Evolutionary conservation across 2,888 invertebrate genomes (phyloP).

Genomic region (Epistrophella euchroma): DNA sequence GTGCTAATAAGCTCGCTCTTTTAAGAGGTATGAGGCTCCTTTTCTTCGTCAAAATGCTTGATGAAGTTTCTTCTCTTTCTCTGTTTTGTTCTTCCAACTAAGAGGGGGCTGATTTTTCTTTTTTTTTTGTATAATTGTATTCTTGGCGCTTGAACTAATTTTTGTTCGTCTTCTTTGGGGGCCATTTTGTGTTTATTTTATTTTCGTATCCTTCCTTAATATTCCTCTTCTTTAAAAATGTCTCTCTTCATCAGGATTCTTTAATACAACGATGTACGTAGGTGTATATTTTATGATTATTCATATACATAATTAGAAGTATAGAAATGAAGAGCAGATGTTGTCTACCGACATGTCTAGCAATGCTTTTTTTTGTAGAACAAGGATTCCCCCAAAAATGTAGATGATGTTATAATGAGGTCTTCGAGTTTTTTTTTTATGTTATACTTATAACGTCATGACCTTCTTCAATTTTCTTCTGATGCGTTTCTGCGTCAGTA

Average conservation of each 20-base stretch:
- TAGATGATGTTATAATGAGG: constrained; percentile 33
- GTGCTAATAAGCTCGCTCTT: constrained; percentile 67
- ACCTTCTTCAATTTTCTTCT: constrained; percentile 74
- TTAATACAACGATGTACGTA: constrained; percentile 17
- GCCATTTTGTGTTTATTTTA: constrained; percentile 27
- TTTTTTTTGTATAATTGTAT: constrained; percentile 60
- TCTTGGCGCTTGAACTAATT: constrained; percentile 58
- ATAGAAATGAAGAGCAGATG: constrained; percentile 48
- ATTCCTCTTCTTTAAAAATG: constrained; percentile 1
- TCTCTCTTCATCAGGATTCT: constrained; percentile 47
- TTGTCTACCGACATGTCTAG: constrained; percentile 49
- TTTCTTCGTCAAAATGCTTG: constrained; percentile 42
- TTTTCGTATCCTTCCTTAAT: constrained; percentile 20
- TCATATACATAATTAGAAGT: constrained; percentile 73
- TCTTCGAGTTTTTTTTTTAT: constrained; percentile 10
- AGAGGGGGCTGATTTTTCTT: neutral
- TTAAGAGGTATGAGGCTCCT: constrained; percentile 12
- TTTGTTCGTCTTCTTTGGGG: constrained; percentile 45
- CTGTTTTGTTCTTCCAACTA: constrained; percentile 3
- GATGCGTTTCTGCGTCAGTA: constrained; percentile 57
- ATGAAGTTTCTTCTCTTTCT: constrained; percentile 60
- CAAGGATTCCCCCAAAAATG: constrained; percentile 56
- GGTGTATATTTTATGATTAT: constrained; percentile 68
- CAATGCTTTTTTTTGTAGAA: constrained; percentile 22
- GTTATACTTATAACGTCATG: constrained; percentile 41